Percentiles rank a stretch among this genome's conserved stretches.
Conservation (phyloP, 2,113 vertebrate species). For the Atlantisia rogersi region DNA sequence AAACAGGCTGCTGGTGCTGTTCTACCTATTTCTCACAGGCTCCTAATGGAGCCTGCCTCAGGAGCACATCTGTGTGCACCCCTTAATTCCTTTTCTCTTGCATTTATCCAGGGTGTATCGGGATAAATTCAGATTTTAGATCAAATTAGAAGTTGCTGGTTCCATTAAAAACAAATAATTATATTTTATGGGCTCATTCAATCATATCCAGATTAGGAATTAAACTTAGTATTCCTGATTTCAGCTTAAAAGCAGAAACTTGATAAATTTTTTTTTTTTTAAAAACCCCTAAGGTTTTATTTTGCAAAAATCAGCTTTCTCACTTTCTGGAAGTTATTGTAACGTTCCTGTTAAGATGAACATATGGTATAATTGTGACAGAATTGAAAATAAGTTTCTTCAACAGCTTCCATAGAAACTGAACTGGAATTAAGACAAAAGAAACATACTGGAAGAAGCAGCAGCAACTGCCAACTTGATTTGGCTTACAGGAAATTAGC, state of each 20-base stretch:
- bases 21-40: background rate
- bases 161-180: background rate
- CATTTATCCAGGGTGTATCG: background rate
- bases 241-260: background rate
- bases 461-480: slow-evolving; percentile 40
- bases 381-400: background rate
- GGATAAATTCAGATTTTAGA: background rate
- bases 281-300: background rate
- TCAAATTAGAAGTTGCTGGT: background rate
- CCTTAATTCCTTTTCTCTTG: background rate
- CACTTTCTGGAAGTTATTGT: background rate
- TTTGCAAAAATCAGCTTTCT: background rate
- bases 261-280: too few relatives aligned
- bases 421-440: slow-evolving; percentile 61
- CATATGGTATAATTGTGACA: background rate
- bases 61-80: background rate
- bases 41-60: background rate
- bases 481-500: slow-evolving; percentile 65
- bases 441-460: slow-evolving; percentile 40
- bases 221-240: background rate
- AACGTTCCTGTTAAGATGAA: background rate
- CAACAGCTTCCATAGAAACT: slow-evolving; percentile 20
- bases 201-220: background rate
- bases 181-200: background rate
- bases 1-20: background rate